Conservation (phyloP, 2,797 vertebrate species). For the Halcyon chelicuti region DNA sequence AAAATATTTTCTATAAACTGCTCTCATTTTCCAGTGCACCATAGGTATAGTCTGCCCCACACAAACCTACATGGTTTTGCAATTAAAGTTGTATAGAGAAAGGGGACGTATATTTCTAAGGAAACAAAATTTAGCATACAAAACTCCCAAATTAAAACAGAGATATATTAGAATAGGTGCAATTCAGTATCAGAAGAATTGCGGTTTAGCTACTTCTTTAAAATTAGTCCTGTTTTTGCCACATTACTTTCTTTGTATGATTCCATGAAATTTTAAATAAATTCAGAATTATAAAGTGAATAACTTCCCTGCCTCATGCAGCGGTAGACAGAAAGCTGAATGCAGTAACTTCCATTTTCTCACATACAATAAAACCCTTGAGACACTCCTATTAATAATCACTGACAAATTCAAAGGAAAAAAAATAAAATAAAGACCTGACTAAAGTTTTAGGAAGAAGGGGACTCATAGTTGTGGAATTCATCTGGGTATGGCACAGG, state of each 20-base stretch:
- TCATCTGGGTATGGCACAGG: constrained; percentile 65
- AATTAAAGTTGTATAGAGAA: constrained; percentile 18
- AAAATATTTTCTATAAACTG: not conserved
- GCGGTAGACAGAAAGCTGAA: constrained; percentile 18
- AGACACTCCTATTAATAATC: constrained; percentile 55
- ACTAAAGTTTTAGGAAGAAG: constrained; percentile 65
- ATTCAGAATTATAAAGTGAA: constrained; percentile 16
- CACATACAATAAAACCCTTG: constrained; percentile 39
- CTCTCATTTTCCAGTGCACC: not conserved
- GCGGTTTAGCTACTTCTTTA: not conserved
- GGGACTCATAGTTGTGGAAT: constrained; percentile 58
- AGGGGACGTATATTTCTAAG: not conserved
- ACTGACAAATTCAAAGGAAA: constrained; percentile 28
- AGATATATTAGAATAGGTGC: not conserved
- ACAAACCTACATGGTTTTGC: not conserved
- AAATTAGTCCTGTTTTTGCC: not conserved
- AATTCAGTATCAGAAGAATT: not conserved
- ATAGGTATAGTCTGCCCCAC: not conserved
- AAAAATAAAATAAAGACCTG: constrained; percentile 21
- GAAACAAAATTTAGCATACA: not conserved
- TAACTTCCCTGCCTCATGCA: not conserved
- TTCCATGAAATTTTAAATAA: constrained; percentile 33
- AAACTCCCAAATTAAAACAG: not conserved
- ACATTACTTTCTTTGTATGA: not conserved
- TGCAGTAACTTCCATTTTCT: constrained; percentile 28